Percentiles rank a stretch among this genome's conserved stretches.
phyloP scores from a whole-genome alignment of 2,888 invertebrate genomes.

The Eutolmus rufibarbis region DNA sequence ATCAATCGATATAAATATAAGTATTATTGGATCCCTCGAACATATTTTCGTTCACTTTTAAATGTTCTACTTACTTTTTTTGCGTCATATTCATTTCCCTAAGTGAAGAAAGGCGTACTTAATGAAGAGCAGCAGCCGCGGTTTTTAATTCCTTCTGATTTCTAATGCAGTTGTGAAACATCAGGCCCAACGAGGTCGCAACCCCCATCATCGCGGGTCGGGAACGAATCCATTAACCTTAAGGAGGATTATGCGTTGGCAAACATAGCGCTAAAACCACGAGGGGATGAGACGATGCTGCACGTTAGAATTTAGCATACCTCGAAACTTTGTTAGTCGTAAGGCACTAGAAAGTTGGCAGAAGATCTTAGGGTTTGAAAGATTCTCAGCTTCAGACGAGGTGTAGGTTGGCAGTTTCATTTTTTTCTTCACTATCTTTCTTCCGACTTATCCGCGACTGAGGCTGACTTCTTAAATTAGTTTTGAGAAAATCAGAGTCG shows the following conservation, averaged over 20 bases:
- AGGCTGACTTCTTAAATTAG: not conserved
- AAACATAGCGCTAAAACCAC: not conserved
- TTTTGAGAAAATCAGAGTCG: not conserved
- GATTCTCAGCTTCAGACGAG: not conserved
- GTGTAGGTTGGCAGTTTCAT: not conserved
- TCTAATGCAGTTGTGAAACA: conserved; percentile 6
- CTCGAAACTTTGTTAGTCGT: not conserved
- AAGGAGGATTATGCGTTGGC: conserved; percentile 23
- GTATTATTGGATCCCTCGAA: too few species aligned
- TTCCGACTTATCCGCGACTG: not conserved
- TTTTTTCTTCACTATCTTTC: not conserved
- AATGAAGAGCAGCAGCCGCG: not conserved
- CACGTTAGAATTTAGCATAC: conserved; percentile 17
- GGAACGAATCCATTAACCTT: conserved; percentile 34
- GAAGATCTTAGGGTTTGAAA: not conserved
- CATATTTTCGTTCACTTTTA: not conserved
- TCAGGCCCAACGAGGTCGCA: conserved; percentile 4
- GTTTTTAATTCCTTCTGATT: not conserved
- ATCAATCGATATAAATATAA: too few species aligned
- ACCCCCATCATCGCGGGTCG: conserved; percentile 18
- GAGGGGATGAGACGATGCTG: not conserved
- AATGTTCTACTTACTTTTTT: not conserved
- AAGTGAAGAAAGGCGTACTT: not conserved
- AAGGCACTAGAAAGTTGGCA: not conserved
- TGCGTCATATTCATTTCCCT: not conserved